phyloP scores from a whole-genome alignment of 37 sponge, comb jelly and placozoan genomes.

The Tethya wilhelma region DNA sequence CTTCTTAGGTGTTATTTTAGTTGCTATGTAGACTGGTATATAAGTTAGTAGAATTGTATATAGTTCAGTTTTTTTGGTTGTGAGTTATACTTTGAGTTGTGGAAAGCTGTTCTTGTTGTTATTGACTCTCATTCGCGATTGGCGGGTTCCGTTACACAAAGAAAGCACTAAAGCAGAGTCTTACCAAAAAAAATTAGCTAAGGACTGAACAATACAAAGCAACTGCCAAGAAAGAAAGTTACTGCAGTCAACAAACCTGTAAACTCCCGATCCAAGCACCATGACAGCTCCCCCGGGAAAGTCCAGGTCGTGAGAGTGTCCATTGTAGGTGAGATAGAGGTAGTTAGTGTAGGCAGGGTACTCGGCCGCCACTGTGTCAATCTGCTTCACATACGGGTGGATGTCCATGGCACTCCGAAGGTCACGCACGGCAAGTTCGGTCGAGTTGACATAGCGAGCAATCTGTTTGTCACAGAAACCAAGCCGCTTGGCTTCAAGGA shows the following conservation, averaged over 20 bases:
- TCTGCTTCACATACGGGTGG: constrained; percentile 91
- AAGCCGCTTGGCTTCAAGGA: constrained; percentile 86
- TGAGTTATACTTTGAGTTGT: too few species aligned
- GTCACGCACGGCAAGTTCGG: constrained; percentile 76
- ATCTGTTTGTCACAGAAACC: constrained; percentile 98
- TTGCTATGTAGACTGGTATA: too few species aligned
- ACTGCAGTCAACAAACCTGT: constrained; percentile 55
- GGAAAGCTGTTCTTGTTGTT: too few species aligned
- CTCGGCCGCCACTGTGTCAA: constrained; percentile 98
- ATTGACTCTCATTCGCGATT: too few species aligned
- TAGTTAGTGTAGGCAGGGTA: constrained; percentile 97
- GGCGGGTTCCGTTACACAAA: too few species aligned
- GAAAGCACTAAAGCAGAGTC: too few species aligned
- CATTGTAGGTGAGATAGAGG: constrained; percentile 98
- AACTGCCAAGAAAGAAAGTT: too few species aligned
- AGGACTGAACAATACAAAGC: too few species aligned
- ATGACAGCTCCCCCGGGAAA: constrained; percentile 82
- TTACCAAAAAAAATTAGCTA: too few species aligned
- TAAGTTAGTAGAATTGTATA: too few species aligned
- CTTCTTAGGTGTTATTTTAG: too few species aligned
- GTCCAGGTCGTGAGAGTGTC: constrained; percentile 76
- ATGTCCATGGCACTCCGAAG: constrained; percentile 64
- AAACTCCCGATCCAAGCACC: constrained; percentile 97
- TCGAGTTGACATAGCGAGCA: constrained; percentile 74
- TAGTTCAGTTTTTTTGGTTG: too few species aligned